Evolutionary conservation across 2,797 vertebrate species (phyloP).

Genomic region (Florisuga fusca): DNA sequence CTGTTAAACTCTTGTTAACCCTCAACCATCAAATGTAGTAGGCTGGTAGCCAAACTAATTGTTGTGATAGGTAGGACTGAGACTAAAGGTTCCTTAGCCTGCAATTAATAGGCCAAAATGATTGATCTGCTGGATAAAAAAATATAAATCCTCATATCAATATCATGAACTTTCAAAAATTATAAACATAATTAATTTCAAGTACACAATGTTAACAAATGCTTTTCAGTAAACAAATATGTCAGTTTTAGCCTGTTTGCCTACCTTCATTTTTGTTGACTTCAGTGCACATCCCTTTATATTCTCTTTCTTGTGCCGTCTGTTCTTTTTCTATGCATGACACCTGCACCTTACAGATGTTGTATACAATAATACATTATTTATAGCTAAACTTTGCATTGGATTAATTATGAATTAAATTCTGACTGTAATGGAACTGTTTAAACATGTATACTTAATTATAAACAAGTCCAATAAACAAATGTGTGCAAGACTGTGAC

Average conservation of each 20-base stretch:
- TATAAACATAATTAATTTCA: not conserved
- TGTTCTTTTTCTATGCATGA: not conserved
- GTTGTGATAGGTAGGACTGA: not conserved
- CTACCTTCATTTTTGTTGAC: not conserved
- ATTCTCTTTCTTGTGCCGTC: not conserved
- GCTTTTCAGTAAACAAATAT: conserved; percentile 13
- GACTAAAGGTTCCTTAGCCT: conserved; percentile 8
- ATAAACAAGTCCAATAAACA: conserved; percentile 35
- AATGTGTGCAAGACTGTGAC: conserved; percentile 17
- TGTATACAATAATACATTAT: conserved; percentile 45
- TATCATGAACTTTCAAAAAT: not conserved
- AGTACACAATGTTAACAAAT: not conserved
- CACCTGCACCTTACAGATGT: conserved; percentile 40
- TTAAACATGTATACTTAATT: conserved; percentile 47
- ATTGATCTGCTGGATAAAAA: not conserved
- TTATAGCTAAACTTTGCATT: conserved; percentile 53
- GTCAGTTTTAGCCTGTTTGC: not conserved
- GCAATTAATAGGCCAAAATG: conserved; percentile 15
- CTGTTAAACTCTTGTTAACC: conserved; percentile 37
- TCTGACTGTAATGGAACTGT: not conserved
- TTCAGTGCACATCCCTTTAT: not conserved
- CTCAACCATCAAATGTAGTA: not conserved
- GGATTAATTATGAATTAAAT: conserved; percentile 64
- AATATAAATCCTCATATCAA: not conserved
- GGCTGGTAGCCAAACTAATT: conserved; percentile 24